Evolutionary conservation across 2,888 invertebrate genomes (phyloP), one percentile per base, ranked within the genome.

Genomic region (Parochlus steinenii): DNA sequence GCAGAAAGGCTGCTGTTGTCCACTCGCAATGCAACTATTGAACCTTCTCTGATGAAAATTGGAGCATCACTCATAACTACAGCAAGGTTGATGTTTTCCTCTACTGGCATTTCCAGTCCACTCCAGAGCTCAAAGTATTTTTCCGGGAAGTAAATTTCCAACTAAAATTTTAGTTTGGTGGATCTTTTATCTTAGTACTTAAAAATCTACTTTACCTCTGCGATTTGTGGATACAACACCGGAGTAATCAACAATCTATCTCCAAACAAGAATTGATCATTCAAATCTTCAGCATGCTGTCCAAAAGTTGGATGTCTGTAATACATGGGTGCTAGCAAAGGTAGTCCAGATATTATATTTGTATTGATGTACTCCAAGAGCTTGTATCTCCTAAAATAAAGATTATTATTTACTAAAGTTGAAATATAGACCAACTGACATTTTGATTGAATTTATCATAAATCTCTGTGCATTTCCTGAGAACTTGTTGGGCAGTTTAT

Each of bases 11-110:
- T 25, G 18, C 25, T 20, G 19, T 37, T 15, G 16, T 30, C 30
- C n/a, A 30, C 18, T 19, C 31, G 24, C 14, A 25, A 25, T 24
- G 38, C 29, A 12, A 38, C 27, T 19, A 38, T 33, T 10, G 22
- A 22, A 16, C 38, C 38, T n/a, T 28, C 29, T 22, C 29, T 26
- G n/a, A 38, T 32, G 19, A 38, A 38, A 18, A 38, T 24, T 23
- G 38, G 38, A 28, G 33, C 24, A 32, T 38, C 38, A 27, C 18
- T 17, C 28, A 31, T 23, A 18, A 38, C 38, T 18, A 33, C 22
- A n/a, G 33, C 28, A 17, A 38, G 25, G 17, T 33, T 27, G 12
- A n/a, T 29, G 15, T 24, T 22, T 6, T 28, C 20, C 11, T 14
- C 14, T 19, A 18, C 11, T 18, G 27, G 17, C 38, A 38, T 38